A percentile compares a stretch with the other conserved stretches of the same genome.
Conservation (phyloP, 2,113 vertebrate species). For the Peromyscus leucopus region DNA sequence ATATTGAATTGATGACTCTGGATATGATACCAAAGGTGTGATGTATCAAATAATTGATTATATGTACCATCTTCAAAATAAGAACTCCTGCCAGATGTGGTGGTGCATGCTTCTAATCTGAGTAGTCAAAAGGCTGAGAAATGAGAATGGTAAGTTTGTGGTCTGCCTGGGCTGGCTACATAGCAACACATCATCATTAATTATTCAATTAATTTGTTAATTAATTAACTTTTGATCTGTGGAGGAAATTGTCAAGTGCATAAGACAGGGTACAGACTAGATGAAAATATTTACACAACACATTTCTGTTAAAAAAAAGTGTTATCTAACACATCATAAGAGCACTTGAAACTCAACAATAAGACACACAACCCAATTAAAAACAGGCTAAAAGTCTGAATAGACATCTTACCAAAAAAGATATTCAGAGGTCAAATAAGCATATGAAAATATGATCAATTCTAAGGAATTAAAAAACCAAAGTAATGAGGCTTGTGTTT, state of each 20-base stretch:
- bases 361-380: background rate
- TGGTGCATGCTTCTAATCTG: background rate
- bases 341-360: background rate
- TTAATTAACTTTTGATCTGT: background rate
- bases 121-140: background rate
- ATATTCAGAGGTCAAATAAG: background rate
- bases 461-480: background rate
- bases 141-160: background rate
- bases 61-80: background rate
- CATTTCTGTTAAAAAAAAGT: background rate
- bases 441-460: background rate
- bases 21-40: background rate
- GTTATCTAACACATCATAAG: background rate
- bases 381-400: background rate
- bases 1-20: background rate
- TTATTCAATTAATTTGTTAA: background rate
- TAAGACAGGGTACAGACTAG: background rate
- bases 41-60: background rate
- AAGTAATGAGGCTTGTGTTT: background rate
- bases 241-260: background rate
- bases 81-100: background rate
- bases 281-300: background rate
- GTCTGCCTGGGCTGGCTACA: background rate
- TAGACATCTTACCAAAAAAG: background rate
- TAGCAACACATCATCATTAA: background rate